Percentiles rank a stretch among this genome's conserved stretches.
Conservation (phyloP, 1,140 invertebrate species). For the Mactra quadrangularis region DNA sequence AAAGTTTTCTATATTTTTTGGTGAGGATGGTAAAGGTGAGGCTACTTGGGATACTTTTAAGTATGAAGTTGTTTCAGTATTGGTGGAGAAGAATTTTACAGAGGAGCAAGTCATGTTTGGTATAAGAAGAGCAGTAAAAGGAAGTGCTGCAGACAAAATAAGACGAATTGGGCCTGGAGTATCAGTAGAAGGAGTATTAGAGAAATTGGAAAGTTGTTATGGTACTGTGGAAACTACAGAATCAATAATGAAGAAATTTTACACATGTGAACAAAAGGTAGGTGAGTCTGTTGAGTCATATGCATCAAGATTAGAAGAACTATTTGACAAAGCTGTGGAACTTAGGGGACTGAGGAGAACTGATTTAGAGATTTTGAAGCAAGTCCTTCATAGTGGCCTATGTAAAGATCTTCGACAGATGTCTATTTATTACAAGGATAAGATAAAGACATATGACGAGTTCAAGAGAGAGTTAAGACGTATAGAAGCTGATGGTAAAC, state of each 20-base stretch:
- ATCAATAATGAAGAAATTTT: slow-evolving; percentile 37
- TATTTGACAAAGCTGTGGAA: slow-evolving; percentile 34
- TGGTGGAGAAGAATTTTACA: background rate
- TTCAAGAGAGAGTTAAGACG: slow-evolving; percentile 42
- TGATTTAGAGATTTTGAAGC: slow-evolving; percentile 18
- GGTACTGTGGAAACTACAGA: slow-evolving; percentile 30
- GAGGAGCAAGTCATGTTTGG: slow-evolving; percentile 26
- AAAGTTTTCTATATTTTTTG: slow-evolving; percentile 36
- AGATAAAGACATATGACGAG: slow-evolving; percentile 42
- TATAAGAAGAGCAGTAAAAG: slow-evolving; percentile 25
- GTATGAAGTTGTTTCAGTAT: slow-evolving; percentile 29
- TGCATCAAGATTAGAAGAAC: slow-evolving; percentile 32
- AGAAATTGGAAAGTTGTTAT: slow-evolving; percentile 40
- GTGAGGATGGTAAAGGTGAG: slow-evolving; percentile 42
- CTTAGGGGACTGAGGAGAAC: background rate
- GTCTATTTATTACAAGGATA: slow-evolving; percentile 21
- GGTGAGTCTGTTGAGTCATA: slow-evolving; percentile 22
- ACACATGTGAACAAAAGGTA: slow-evolving; percentile 24
- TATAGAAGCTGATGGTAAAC: slow-evolving; percentile 25
- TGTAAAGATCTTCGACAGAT: slow-evolving; percentile 29
- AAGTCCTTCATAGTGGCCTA: slow-evolving; percentile 38
- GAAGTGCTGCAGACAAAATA: slow-evolving; percentile 23
- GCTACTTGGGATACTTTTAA: slow-evolving; percentile 20
- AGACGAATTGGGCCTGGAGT: slow-evolving; percentile 22
- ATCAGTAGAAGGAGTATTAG: background rate